Evolutionary conservation across 2,888 invertebrate genomes (phyloP), one percentile per base, ranked within the genome.

Genomic region (Dolichomitus sp.): DNA sequence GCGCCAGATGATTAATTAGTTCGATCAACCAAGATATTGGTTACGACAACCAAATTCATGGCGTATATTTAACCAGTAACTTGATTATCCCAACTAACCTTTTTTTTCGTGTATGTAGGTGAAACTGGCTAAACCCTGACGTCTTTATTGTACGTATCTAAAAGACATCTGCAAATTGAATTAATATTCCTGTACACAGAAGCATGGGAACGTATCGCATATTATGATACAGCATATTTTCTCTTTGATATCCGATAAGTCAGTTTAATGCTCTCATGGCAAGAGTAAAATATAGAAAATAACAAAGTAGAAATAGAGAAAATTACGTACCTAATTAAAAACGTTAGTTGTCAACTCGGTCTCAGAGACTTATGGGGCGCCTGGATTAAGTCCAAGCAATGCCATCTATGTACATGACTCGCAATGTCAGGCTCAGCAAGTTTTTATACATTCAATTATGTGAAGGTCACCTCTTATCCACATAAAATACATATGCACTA

Each of bases 81-180:
- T n/a, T n/a, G n/a, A n/a, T n/a, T n/a, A n/a, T n/a, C n/a, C n/a
- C n/a, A n/a, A n/a, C n/a, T n/a, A n/a, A n/a, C n/a, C n/a, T n/a
- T n/a, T n/a, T n/a, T n/a, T n/a, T n/a, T n/a, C n/a, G n/a, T n/a
- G n/a, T n/a, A 59, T 69, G 50, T 14, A 30, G 40, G 68, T 68
- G 37, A 61, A n/a, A 40, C 79, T 75, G 66, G 33, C 54, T 30
- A 50, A 54, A 82, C 75, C 63, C 45, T 45, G 52, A 66, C 73
- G 14, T 61, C 45, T 73, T 63, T 59, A 45, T 70, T 30, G 63
- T 33, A 42, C 23, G 37, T 45, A 27, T 68, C 14, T 65, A 17
- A 57, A 40, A 19, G 48, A 42, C 23, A 27, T 48, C 54, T 19
- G 23, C 37, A 45, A 45, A 54, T 73, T 68, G 33, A 68, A 61